These are phyloP conservation scores for Amphiprion clarkii DNA, from an alignment of 2,797 vertebrate species.

Conservation along the genomic window DNA sequence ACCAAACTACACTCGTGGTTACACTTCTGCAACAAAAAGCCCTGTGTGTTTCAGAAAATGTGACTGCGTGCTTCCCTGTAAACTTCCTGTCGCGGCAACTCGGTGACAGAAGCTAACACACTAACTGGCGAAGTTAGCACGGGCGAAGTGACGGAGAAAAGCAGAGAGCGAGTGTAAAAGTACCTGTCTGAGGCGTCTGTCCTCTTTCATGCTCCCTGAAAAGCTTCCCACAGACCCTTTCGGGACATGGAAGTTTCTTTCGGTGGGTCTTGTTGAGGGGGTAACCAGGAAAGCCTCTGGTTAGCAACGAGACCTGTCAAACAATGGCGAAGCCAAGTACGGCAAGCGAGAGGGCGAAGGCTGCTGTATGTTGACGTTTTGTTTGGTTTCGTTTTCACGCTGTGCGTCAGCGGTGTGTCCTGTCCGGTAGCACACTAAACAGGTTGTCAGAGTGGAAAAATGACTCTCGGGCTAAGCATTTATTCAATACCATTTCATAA, in stretches of 20 bases:
- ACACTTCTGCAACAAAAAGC: fast-evolving
- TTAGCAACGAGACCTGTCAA: slow-evolving; percentile 70
- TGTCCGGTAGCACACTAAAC: slow-evolving; percentile 3
- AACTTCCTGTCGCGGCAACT: slow-evolving; percentile 12
- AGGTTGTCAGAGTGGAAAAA: neutral
- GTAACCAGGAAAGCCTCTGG: slow-evolving; percentile 58
- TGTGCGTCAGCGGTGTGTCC: neutral
- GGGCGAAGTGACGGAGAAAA: slow-evolving; percentile 23
- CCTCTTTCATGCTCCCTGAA: slow-evolving; percentile 6
- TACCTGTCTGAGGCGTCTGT: slow-evolving; percentile 23
- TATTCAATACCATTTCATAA: too few relatives aligned
- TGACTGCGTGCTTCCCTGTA: fast-evolving
- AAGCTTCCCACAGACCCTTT: neutral
- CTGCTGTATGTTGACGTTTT: slow-evolving; percentile 73
- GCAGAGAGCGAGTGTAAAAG: neutral
- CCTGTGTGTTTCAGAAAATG: neutral
- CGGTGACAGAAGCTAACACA: slow-evolving; percentile 43
- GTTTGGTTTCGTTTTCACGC: slow-evolving; percentile 1
- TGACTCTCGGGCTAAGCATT: too few relatives aligned
- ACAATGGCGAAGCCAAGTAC: slow-evolving; percentile 75
- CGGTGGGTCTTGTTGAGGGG: neutral
- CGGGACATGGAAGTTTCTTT: neutral
- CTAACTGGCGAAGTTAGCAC: slow-evolving; percentile 33
- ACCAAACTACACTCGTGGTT: too few relatives aligned
- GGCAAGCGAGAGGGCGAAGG: slow-evolving; percentile 73